Evolutionary conservation across 2,797 vertebrate species (phyloP).

Genomic region (Meda fulgida): DNA sequence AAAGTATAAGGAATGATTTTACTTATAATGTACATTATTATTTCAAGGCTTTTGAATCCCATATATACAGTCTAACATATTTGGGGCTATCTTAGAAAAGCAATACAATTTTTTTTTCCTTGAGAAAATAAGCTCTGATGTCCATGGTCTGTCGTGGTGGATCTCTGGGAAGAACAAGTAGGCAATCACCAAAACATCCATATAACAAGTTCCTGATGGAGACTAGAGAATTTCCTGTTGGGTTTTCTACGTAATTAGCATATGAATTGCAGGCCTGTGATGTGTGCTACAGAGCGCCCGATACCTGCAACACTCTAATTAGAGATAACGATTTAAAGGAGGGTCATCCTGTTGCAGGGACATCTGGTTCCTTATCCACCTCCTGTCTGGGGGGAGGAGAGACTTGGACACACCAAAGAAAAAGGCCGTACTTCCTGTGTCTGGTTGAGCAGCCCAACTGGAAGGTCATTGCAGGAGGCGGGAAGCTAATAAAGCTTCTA

Average conservation of each 20-base stretch:
- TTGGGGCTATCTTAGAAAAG: not conserved
- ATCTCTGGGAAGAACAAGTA: constrained; percentile 33
- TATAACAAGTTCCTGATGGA: constrained; percentile 54
- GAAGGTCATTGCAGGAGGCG: constrained; percentile 54
- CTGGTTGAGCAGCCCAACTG: constrained; percentile 33
- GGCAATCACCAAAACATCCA: constrained; percentile 48
- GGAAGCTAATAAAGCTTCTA: constrained; percentile 52
- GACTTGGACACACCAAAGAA: constrained; percentile 53
- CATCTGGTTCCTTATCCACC: constrained; percentile 62
- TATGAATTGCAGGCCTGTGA: constrained; percentile 55
- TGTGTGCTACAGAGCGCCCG: constrained; percentile 48
- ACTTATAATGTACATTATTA: not conserved
- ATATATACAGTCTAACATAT: not conserved
- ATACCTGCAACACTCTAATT: constrained; percentile 64
- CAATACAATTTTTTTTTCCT: not conserved
- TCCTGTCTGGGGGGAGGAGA: constrained; percentile 61
- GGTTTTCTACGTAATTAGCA: constrained; percentile 58
- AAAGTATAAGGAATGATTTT: not conserved
- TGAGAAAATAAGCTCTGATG: not conserved
- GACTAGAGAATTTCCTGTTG: constrained; percentile 53
- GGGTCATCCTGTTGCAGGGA: constrained; percentile 58
- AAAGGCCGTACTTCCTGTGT: constrained; percentile 51
- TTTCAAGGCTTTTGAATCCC: not conserved
- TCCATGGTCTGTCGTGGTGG: constrained; percentile 29
- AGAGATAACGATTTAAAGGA: constrained; percentile 59